Conservation (phyloP, 2,797 vertebrate species). For the Oreochromis grahami region DNA sequence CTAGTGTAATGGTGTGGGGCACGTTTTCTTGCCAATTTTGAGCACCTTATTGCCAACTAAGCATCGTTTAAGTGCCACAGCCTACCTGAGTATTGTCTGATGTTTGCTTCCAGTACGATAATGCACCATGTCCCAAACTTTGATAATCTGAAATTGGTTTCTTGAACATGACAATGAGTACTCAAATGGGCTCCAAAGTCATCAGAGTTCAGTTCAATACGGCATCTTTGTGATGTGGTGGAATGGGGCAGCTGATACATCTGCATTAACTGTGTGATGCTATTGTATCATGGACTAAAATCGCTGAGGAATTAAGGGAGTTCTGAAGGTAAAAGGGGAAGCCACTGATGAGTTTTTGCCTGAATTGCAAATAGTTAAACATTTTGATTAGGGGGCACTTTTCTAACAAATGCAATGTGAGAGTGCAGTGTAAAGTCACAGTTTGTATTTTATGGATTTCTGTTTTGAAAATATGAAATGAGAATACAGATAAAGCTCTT, state of each 20-base stretch:
- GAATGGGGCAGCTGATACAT: background rate
- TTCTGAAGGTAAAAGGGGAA: background rate
- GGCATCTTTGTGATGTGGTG: background rate
- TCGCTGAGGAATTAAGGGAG: background rate
- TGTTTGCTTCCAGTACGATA: conserved; percentile 50
- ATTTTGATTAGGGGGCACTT: background rate
- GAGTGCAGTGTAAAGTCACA: background rate
- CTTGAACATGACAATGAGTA: background rate
- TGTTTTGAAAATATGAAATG: background rate
- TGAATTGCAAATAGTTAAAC: background rate
- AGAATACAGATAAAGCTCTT: background rate
- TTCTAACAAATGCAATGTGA: background rate
- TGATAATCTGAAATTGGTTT: background rate
- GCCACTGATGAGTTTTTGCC: background rate
- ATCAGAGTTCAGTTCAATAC: background rate
- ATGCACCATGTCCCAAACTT: conserved; percentile 4
- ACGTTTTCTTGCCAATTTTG: background rate
- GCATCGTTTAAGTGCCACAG: background rate
- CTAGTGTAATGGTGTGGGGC: background rate
- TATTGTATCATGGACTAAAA: background rate
- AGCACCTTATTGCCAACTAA: background rate
- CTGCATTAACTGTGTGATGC: background rate
- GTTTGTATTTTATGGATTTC: background rate
- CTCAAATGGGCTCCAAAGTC: background rate
- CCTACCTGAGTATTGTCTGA: conserved; percentile 6